Base-by-base conservation (phyloP, 2,113 vertebrate species). In the Siphamia tubifer region DNA sequence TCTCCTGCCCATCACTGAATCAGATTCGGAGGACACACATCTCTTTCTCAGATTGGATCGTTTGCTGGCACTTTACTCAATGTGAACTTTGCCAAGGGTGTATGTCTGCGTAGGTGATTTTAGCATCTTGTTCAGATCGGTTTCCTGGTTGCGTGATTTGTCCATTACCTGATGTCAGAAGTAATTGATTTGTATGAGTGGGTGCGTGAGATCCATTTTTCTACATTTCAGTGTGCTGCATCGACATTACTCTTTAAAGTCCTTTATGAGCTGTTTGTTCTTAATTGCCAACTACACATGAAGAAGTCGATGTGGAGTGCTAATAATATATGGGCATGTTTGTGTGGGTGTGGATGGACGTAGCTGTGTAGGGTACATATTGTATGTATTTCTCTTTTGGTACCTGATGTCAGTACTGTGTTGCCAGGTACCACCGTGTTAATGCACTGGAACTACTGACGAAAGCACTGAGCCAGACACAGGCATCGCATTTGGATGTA, bases 61-160 rank as follows among this genome's bases (percentile, higher is more conserved):
- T 86, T 87, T 86, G 78, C 85, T 89, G 86, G 86, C 87, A 91
- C 89, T 91, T 91, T 89, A 89, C 81, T 89, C 83, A 69, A 78
- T 67, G 86, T 86, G 85, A 89, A 85, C 82, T 89, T 89, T 90
- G 86, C 89, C 89, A 90, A 84, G 87, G 78, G 79, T 84, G 79
- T 88, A 49, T 72, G 79, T 84, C 61, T 70, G 64, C 75, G 74
- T 79, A 52, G 76, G 60, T 70, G 73, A 81, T 63, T 76, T 82
- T 68, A 75, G 81, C 63, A 53, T 83, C 79, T 79, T 64, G 57
- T 76, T 84, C 55, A 32, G 67, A 86, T 77, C 68, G 77, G 48
- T 76, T 63, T 63, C 70, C 19, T 30, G n/a, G 63, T 78, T 51
- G 56, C n/a, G 28, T 54, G n/a, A n/a, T 58, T 82, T 66, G 68